phyloP scores from a whole-genome alignment of 1,140 invertebrate species.

The Penaeus japonicus region DNA sequence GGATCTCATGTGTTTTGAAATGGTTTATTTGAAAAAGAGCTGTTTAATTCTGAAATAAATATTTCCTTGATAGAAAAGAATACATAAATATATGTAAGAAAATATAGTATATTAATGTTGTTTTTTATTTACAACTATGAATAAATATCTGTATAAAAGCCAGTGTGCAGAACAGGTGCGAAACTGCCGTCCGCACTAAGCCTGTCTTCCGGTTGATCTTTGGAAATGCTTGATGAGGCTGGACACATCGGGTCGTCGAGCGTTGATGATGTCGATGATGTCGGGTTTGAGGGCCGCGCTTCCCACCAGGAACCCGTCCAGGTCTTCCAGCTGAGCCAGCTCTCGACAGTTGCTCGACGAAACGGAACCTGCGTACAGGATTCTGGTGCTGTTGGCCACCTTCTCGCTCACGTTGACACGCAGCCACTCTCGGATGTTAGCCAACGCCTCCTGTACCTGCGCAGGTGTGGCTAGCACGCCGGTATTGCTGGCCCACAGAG shows the following conservation, averaged over 20 bases:
- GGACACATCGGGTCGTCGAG: conserved; percentile 54
- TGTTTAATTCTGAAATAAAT: too few relatives aligned
- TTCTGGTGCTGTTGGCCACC: conserved; percentile 81
- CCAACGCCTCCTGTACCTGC: conserved; percentile 68
- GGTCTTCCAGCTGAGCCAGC: conserved; percentile 87
- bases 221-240: neutral
- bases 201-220: too few relatives aligned
- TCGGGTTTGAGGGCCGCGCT: conserved; percentile 97
- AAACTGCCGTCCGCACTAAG: too few relatives aligned
- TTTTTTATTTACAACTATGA: too few relatives aligned
- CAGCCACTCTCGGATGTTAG: conserved; percentile 85
- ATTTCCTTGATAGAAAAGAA: too few relatives aligned
- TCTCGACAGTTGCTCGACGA: conserved; percentile 91
- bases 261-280: conserved; percentile 94
- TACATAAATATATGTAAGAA: too few relatives aligned
- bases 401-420: conserved; percentile 75
- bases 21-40: too few relatives aligned
- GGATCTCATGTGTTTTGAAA: too few relatives aligned
- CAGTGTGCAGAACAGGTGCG: too few relatives aligned
- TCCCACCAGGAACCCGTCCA: conserved; percentile 98
- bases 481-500: conserved; percentile 67
- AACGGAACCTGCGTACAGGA: conserved; percentile 98
- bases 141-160: too few relatives aligned
- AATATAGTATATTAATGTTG: too few relatives aligned
- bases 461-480: conserved; percentile 94